A percentile compares a stretch with the other conserved stretches of the same genome.
Evolutionary conservation across 2,888 invertebrate species (phyloP).

Genomic region (Sycophila texana): DNA sequence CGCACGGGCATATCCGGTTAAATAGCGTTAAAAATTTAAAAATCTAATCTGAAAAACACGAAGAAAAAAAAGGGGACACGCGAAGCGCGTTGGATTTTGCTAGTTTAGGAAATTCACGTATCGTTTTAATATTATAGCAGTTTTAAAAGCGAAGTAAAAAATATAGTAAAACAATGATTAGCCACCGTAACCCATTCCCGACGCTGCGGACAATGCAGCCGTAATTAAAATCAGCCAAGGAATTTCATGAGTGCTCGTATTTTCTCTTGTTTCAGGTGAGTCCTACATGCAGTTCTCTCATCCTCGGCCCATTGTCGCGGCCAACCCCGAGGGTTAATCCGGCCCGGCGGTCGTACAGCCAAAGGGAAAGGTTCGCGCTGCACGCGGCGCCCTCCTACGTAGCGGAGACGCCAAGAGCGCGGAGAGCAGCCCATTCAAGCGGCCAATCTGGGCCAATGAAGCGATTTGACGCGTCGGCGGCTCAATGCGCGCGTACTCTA

Average conservation of each 20-base stretch:
- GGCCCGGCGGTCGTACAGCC: background rate
- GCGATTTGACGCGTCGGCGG: background rate
- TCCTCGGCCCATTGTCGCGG: slow-evolving; percentile 8
- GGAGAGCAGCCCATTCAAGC: slow-evolving; percentile 34
- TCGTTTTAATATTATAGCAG: too few relatives aligned
- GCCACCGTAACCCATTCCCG: too few relatives aligned
- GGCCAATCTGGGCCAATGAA: slow-evolving; percentile 54
- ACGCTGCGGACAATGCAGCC: background rate
- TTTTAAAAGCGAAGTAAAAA: too few relatives aligned
- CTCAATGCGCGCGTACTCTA: slow-evolving; percentile 18
- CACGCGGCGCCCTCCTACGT: slow-evolving; percentile 9
- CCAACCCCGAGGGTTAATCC: background rate
- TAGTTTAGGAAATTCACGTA: too few relatives aligned
- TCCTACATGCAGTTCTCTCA: background rate
- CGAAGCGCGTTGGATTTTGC: too few relatives aligned
- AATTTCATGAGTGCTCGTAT: slow-evolving; percentile 17
- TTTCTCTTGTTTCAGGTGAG: slow-evolving; percentile 55
- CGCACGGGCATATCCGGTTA: too few relatives aligned
- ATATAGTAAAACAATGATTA: too few relatives aligned
- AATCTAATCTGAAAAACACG: too few relatives aligned
- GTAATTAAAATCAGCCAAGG: slow-evolving; percentile 15
- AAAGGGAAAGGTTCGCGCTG: slow-evolving; percentile 26
- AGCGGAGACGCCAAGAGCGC: slow-evolving; percentile 1
- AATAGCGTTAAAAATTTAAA: too few relatives aligned
- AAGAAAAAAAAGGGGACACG: too few relatives aligned